Evolutionary conservation across 1,140 invertebrate genomes (phyloP), one percentile per base, ranked within the genome.

Genomic region (Plectrocnemia conspersa): DNA sequence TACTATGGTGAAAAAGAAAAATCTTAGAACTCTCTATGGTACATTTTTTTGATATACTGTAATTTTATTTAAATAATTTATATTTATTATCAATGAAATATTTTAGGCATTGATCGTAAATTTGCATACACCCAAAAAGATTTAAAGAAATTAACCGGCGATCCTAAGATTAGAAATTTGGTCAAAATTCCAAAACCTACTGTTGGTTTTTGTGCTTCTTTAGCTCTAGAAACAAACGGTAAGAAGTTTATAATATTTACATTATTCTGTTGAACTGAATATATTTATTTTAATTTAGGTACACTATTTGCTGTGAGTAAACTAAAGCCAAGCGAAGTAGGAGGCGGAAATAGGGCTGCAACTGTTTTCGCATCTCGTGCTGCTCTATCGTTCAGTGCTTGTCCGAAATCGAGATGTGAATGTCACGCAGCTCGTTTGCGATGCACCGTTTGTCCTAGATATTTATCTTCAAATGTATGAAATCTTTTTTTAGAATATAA

Each of bases 221-320:
- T 95, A 4, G 85, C 91, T 0, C 63, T 93, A 47, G 85, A 91
- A 64, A 89, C 87, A 1, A 90, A 92, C 63, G 92, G 93, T 76
- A 72, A 67, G 67, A 62, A 45, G 11, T 25, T 15, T 15, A n/a
- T n/a, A 11, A 45, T 15, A 21, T 45, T 45, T 22, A 5, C 18
- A 6, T 11, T n/a, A 45, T 15, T 22, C 18, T 21, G 11, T 9
- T 45, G 22, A 23, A 15, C 23, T 46, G 49, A 52, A 24, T 2
- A 13, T 1, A 32, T 52, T 45, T 52, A 23, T 23, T 9, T 10
- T n/a, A n/a, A n/a, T 53, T 4, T 58, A 73, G 73, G 71, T 15
- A 72, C 71, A 6, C 65, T 73, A 44, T 71, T 71, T 62, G 66
- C 70, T 27, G 70, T 67, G n/a, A 64, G 61, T 5, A 72, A 73